Evolutionary conservation across 2,888 invertebrate genomes (phyloP), one percentile per base, ranked within the genome.

Genomic region (Dinocampus coccinellae): DNA sequence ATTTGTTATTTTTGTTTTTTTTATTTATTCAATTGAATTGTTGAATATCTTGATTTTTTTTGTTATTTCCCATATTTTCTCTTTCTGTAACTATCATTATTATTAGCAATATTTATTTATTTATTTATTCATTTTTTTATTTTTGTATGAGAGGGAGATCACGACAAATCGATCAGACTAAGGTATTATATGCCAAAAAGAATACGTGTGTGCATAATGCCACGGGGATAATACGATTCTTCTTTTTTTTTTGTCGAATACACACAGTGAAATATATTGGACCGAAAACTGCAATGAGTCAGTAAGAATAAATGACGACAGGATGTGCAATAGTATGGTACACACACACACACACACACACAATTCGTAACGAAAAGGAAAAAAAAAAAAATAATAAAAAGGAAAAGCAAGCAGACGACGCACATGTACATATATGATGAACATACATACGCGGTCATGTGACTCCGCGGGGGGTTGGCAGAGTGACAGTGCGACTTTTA

Each of bases 401-500:
- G 3, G n/a, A n/a, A 36, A 36, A n/a, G n/a, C n/a, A n/a, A n/a
- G n/a, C 42, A 47, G 47, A 47, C 47, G 47, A 29, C 29, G 29
- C 7, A 29, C 29, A 29, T 29, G 7, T 29, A 29, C 29, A 29
- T 29, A 29, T 29, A 29, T 7, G 29, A 29, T 29, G 29, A 4
- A 29, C 3, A 29, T 1, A 47, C 16, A 1, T 47, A 7, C 6
- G 47, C 69, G 42, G 34, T 53, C 63, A 75, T 72, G 69, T 76
- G 79, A 78, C 52, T 65, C 70, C 52, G 52, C 58, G 36, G 60
- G 61, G 62, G 63, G 34, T 34, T 60, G n/a, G 33, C 57, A 70
- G 74, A 78, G 79, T 82, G 82, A 82, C 85, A 85, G 84, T 81
- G 84, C 84, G 85, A 85, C 85, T 87, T 87, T 87, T 87, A 87